These are phyloP conservation scores for Odontamblyopus lacepedii DNA, from an alignment of 2,797 vertebrate species.

Conservation along the genomic window DNA sequence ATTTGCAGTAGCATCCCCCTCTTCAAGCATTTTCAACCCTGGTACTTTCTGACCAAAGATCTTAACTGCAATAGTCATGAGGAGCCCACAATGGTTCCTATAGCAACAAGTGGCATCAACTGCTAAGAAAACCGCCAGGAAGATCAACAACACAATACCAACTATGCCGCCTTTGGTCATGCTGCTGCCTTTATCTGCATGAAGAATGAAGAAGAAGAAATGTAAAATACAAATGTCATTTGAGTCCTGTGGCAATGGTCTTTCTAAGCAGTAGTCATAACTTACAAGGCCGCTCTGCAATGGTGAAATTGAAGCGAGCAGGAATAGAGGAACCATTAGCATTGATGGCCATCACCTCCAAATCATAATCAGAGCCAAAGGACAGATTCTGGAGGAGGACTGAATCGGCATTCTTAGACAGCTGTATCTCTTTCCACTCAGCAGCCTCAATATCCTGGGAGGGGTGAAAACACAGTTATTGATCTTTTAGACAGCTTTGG, in stretches of 20 bases:
- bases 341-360: slow-evolving; percentile 62
- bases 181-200: slow-evolving; percentile 36
- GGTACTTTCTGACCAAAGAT: slow-evolving; percentile 74
- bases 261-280: background rate
- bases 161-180: slow-evolving; percentile 77
- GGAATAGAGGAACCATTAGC: slow-evolving; percentile 65
- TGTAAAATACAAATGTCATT: background rate
- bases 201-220: background rate
- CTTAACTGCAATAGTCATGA: slow-evolving; percentile 78
- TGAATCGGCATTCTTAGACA: slow-evolving; percentile 11
- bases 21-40: slow-evolving; percentile 69
- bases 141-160: slow-evolving; percentile 78
- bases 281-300: slow-evolving; percentile 48
- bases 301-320: slow-evolving; percentile 57
- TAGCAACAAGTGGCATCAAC: slow-evolving; percentile 83
- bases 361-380: slow-evolving; percentile 51
- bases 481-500: background rate
- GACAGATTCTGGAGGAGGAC: slow-evolving; percentile 53
- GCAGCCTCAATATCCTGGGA: slow-evolving; percentile 49
- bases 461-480: background rate
- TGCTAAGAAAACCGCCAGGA: slow-evolving; percentile 75
- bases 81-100: slow-evolving; percentile 77
- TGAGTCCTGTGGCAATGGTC: background rate
- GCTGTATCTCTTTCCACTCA: slow-evolving; percentile 52
- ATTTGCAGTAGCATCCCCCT: slow-evolving; percentile 55